Percentiles rank a stretch among this genome's conserved stretches.
These are phyloP conservation scores for Mylabris sibirica DNA, from an alignment of 2,888 invertebrate species.

Conservation along the genomic window DNA sequence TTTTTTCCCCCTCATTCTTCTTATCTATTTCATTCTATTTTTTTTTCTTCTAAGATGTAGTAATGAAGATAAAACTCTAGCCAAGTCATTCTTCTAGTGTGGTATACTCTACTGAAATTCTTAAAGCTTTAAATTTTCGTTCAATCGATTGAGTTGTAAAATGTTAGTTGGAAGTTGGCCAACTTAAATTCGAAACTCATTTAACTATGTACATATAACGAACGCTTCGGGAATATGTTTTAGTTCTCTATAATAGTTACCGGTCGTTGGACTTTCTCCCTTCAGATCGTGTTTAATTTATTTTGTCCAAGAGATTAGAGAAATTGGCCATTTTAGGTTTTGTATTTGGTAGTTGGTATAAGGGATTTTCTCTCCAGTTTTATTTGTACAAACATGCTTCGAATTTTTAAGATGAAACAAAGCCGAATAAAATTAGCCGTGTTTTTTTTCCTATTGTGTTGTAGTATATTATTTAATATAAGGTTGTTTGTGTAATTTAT, in stretches of 20 bases:
- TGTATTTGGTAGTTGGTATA: neutral
- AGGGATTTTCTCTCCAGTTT: neutral
- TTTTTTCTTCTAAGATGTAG: conserved; percentile 1
- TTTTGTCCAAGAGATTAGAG: conserved; percentile 15
- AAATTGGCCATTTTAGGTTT: conserved; percentile 9
- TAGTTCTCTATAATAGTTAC: conserved; percentile 8
- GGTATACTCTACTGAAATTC: conserved; percentile 17
- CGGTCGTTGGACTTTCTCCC: neutral
- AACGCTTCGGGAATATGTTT: conserved; percentile 34
- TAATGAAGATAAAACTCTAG: conserved; percentile 1
- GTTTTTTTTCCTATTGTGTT: neutral
- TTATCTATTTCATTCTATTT: neutral
- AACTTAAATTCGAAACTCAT: conserved; percentile 51
- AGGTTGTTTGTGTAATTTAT: neutral
- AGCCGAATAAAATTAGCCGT: neutral
- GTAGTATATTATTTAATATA: neutral
- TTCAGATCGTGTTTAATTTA: conserved; percentile 7
- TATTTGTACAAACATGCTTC: neutral
- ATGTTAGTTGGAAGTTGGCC: conserved; percentile 48
- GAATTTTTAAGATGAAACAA: neutral
- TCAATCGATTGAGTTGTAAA: conserved; percentile 47
- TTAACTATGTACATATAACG: conserved; percentile 43
- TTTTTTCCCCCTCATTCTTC: neutral
- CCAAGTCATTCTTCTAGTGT: neutral
- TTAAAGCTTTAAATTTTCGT: conserved; percentile 38